phyloP scores from a whole-genome alignment of 2,888 invertebrate genomes.

The Allygus modestus region DNA sequence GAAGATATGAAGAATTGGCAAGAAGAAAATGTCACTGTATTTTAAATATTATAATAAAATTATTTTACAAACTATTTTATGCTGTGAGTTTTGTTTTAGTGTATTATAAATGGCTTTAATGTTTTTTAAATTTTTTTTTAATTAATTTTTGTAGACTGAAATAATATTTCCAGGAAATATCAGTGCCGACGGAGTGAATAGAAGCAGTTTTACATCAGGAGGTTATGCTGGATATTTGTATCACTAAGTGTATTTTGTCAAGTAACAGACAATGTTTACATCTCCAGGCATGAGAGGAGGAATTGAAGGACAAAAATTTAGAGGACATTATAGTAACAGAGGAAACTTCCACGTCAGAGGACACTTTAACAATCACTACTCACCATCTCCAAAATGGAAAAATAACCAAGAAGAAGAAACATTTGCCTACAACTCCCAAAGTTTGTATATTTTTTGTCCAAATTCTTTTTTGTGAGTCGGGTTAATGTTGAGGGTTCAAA shows the following conservation, averaged over 20 bases:
- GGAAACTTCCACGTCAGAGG: slow-evolving; percentile 21
- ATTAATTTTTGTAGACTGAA: neutral
- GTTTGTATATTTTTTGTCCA: slow-evolving; percentile 18
- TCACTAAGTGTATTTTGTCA: neutral
- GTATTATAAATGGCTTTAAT: neutral
- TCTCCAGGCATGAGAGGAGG: slow-evolving; percentile 38
- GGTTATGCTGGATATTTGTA: slow-evolving; percentile 8
- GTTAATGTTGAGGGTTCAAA: neutral
- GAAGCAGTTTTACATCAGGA: slow-evolving; percentile 16
- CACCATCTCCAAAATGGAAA: slow-evolving; percentile 1
- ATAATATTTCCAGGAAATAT: slow-evolving; percentile 7
- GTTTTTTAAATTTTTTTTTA: neutral
- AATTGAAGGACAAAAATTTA: slow-evolving; percentile 14
- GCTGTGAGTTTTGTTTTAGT: slow-evolving; percentile 9
- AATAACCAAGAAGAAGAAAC: slow-evolving; percentile 14
- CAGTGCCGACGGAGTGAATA: neutral
- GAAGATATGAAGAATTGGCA: too few relatives aligned
- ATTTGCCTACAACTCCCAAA: slow-evolving; percentile 5
- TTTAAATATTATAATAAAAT: too few relatives aligned
- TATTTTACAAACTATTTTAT: too few relatives aligned
- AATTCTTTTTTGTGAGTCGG: slow-evolving; percentile 29
- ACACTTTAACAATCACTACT: neutral
- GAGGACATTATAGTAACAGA: slow-evolving; percentile 36
- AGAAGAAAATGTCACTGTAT: too few relatives aligned
- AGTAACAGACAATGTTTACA: slow-evolving; percentile 25